phyloP scores from a whole-genome alignment of 2,113 vertebrate species.

The Hippoglossus stenolepis region DNA sequence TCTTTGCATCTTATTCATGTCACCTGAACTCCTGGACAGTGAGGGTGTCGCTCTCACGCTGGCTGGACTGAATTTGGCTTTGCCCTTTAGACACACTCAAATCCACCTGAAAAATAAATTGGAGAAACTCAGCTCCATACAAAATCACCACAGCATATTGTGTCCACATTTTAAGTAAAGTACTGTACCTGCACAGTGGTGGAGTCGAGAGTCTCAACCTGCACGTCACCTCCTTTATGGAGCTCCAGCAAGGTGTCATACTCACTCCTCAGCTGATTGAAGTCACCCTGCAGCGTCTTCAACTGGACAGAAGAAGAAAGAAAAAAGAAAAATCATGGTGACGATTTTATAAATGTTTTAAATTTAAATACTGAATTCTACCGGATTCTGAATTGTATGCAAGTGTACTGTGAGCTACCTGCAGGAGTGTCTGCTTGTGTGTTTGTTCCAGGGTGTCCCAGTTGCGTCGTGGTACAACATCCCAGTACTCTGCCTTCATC shows the following conservation, averaged over 20 bases:
- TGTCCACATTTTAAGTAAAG: background rate
- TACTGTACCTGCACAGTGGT: constrained; percentile 40
- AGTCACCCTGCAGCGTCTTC: constrained; percentile 78
- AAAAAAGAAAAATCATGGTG: background rate
- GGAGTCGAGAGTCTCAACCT: constrained; percentile 65
- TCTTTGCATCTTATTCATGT: background rate
- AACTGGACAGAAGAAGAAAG: constrained; percentile 70
- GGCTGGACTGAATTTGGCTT: background rate
- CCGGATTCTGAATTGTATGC: background rate
- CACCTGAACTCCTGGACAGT: background rate
- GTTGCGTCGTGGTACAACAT: constrained; percentile 85
- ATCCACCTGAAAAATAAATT: background rate
- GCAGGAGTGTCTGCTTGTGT: constrained; percentile 73
- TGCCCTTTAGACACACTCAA: background rate
- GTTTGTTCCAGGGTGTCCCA: constrained; percentile 84
- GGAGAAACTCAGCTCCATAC: background rate
- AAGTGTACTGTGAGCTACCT: constrained; percentile 72
- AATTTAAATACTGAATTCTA: background rate
- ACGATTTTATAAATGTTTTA: too few relatives aligned
- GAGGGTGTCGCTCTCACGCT: background rate
- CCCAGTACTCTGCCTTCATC: constrained; percentile 84
- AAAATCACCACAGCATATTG: background rate
- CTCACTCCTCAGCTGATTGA: constrained; percentile 80
- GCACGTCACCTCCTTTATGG: constrained; percentile 71
- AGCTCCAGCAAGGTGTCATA: constrained; percentile 82